Evolutionary conservation across 2,888 invertebrate species (phyloP).

Genomic region (Lepidocyrtinus sp.): DNA sequence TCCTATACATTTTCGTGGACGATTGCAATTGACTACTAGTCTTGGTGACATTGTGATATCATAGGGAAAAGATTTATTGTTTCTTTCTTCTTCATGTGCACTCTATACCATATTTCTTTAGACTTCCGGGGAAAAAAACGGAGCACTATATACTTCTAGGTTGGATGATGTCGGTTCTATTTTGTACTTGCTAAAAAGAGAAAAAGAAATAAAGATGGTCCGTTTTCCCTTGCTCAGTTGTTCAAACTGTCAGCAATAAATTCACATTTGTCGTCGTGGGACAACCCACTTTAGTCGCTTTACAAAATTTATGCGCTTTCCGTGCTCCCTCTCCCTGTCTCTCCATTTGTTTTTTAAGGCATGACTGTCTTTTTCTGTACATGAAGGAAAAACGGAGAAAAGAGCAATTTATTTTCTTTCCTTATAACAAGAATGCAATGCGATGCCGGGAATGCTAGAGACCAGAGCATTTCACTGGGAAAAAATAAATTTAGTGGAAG

Average conservation of each 20-base stretch:
- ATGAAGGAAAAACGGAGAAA: neutral
- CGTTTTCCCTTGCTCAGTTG: slow-evolving; percentile 30
- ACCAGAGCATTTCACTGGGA: neutral
- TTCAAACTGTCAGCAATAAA: slow-evolving; percentile 65
- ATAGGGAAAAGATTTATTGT: slow-evolving; percentile 30
- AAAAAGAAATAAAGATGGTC: too few species aligned
- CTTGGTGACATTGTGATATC: slow-evolving; percentile 40
- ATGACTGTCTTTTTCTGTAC: neutral
- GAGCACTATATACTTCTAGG: too few species aligned
- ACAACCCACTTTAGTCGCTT: slow-evolving; percentile 59
- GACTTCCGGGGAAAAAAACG: neutral
- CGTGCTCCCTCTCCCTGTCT: slow-evolving; percentile 30
- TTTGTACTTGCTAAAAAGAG: too few species aligned
- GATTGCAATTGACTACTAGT: slow-evolving; percentile 27
- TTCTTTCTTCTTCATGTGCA: too few species aligned
- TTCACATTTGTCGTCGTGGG: slow-evolving; percentile 68
- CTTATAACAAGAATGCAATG: neutral
- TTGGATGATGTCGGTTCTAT: too few species aligned
- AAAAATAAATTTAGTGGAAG: neutral
- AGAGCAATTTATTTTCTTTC: neutral
- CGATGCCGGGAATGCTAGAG: neutral
- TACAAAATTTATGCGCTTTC: slow-evolving; percentile 47
- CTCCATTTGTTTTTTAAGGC: neutral
- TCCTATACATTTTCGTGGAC: slow-evolving; percentile 23
- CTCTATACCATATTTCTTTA: too few species aligned